Percentiles rank a stretch among this genome's conserved stretches.
Evolutionary conservation across 2,113 vertebrate genomes (phyloP).

Genomic region (Dendropsophus ebraccatus): DNA sequence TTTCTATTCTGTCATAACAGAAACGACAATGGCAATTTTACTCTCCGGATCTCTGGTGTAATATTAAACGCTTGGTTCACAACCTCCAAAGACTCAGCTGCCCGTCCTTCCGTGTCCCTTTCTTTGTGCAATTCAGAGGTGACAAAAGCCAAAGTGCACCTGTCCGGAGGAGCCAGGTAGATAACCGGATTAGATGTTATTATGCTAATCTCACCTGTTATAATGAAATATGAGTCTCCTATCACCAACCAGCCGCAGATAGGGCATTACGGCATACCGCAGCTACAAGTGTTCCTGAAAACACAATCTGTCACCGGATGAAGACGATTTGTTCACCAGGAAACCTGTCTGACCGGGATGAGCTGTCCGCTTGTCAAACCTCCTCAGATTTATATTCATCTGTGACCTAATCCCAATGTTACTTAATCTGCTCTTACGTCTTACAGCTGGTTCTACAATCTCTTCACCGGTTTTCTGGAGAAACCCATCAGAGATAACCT

Average conservation of each 20-base stretch:
- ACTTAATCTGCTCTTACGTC: not conserved
- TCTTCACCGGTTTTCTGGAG: slow-evolving; percentile 38
- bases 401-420: not conserved
- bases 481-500: slow-evolving; percentile 35
- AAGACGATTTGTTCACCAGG: not conserved
- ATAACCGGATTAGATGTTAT: not conserved
- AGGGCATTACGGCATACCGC: not conserved
- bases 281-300: not conserved
- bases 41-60: slow-evolving; percentile 17
- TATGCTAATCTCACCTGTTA: not conserved
- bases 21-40: slow-evolving; percentile 31
- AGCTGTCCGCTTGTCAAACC: not conserved
- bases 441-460: slow-evolving; percentile 51
- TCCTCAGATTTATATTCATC: not conserved
- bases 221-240: not conserved
- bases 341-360: slow-evolving; percentile 22
- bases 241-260: not conserved
- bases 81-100: slow-evolving; percentile 21
- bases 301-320: not conserved
- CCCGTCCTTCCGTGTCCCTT: slow-evolving; percentile 20
- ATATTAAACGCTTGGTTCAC: not conserved
- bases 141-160: slow-evolving; percentile 32
- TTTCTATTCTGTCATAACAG: slow-evolving; percentile 6
- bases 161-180: slow-evolving; percentile 46
- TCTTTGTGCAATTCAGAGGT: slow-evolving; percentile 31